phyloP scores from a whole-genome alignment of 2,113 vertebrate genomes.

The Rhinoptilus africanus region DNA sequence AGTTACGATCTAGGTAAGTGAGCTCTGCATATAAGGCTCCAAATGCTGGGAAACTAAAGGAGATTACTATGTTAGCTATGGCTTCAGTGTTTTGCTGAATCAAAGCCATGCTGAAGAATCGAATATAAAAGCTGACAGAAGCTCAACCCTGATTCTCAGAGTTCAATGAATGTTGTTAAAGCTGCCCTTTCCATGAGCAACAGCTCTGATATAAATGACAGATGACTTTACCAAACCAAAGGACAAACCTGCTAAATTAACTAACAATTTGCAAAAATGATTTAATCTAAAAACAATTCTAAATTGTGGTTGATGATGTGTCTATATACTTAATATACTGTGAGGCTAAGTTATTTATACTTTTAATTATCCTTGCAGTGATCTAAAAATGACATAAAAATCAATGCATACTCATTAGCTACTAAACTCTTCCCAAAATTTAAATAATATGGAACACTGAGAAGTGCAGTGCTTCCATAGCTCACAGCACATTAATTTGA shows the following conservation, averaged over 20 bases:
- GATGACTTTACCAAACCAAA: constrained; percentile 9
- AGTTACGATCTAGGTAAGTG: neutral
- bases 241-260: constrained; percentile 34
- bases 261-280: constrained; percentile 24
- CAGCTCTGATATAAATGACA: neutral
- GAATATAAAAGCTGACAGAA: neutral
- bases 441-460: neutral
- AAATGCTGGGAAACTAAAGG: neutral
- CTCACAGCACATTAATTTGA: neutral
- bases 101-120: neutral
- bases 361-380: constrained; percentile 46
- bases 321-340: neutral
- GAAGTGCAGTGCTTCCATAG: neutral
- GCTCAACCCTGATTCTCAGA: neutral
- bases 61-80: neutral
- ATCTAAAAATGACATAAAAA: constrained; percentile 57
- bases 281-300: constrained; percentile 46
- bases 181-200: neutral
- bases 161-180: neutral
- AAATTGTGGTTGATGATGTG: constrained; percentile 34
- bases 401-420: constrained; percentile 46
- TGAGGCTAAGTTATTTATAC: constrained; percentile 54
- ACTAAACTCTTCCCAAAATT: neutral
- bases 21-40: neutral
- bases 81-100: neutral